Conservation (phyloP, 2,888 invertebrate genomes). For the Euclidia mi region DNA sequence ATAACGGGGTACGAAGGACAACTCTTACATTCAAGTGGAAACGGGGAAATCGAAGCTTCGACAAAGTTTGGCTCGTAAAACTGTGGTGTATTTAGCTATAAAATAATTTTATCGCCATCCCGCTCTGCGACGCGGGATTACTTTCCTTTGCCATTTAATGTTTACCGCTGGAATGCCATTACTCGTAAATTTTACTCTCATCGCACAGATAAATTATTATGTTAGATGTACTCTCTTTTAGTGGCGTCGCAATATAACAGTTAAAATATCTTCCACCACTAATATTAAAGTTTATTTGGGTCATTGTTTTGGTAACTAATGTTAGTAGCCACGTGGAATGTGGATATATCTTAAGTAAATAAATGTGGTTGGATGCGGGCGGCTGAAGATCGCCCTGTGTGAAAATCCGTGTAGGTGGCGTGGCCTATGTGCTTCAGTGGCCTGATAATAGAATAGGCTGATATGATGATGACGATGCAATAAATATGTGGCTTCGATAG, state of each 20-base stretch:
- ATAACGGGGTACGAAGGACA: slow-evolving; percentile 30
- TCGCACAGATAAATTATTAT: slow-evolving; percentile 39
- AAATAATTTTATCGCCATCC: slow-evolving; percentile 50
- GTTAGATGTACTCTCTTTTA: slow-evolving; percentile 18
- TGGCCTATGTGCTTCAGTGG: too few species aligned
- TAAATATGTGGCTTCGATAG: too few species aligned
- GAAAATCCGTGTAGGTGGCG: too few species aligned
- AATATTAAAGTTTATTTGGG: background rate
- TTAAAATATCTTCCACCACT: background rate
- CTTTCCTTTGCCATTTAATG: slow-evolving; percentile 38
- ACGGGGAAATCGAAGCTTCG: slow-evolving; percentile 23
- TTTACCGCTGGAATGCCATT: slow-evolving; percentile 42
- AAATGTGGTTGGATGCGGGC: too few species aligned
- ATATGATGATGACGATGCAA: too few species aligned
- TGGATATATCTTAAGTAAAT: too few species aligned
- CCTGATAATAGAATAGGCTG: too few species aligned
- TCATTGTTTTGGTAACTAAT: too few species aligned
- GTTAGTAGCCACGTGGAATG: too few species aligned
- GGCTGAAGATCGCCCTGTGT: too few species aligned
- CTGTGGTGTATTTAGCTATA: slow-evolving; percentile 44
- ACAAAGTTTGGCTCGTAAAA: slow-evolving; percentile 44
- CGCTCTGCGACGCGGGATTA: slow-evolving; percentile 32
- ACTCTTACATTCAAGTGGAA: slow-evolving; percentile 6
- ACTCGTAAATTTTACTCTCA: slow-evolving; percentile 36
- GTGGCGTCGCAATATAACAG: background rate